Evolutionary conservation across 2,113 vertebrate genomes (phyloP).

Genomic region (Psittacula cyanocephala): DNA sequence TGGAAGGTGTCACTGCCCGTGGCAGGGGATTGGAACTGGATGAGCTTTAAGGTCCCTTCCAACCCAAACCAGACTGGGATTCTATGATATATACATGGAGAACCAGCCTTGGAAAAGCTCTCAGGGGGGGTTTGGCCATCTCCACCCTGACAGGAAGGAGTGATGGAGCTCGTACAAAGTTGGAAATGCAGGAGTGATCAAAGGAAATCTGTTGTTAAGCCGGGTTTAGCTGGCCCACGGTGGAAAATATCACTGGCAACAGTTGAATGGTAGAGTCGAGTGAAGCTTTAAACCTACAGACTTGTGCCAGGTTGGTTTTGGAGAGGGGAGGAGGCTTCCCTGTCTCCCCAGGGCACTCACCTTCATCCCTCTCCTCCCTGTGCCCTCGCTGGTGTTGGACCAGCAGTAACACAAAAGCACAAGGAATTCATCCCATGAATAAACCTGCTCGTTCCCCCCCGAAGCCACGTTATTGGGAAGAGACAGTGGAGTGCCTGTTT

Average conservation of each 20-base stretch:
- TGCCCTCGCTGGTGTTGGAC: not conserved
- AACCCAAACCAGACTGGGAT: not conserved
- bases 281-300: not conserved
- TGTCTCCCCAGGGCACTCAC: not conserved
- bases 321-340: not conserved
- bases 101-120: not conserved
- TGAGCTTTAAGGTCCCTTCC: not conserved
- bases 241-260: not conserved
- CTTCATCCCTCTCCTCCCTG: not conserved
- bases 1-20: not conserved
- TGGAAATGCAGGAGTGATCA: accelerated
- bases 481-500: slow-evolving; percentile 5
- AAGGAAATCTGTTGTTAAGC: not conserved
- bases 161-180: not conserved
- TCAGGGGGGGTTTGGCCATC: not conserved
- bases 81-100: not conserved
- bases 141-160: not conserved
- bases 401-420: not conserved
- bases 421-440: not conserved
- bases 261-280: too few relatives aligned
- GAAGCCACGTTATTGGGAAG: not conserved
- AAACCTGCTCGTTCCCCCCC: slow-evolving; percentile 23
- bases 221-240: not conserved
- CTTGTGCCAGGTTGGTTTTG: not conserved
- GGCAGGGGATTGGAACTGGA: not conserved